A percentile compares a stretch with the other conserved stretches of the same genome.
Evolutionary conservation across 92 coral and sea anemone species (phyloP).

Genomic region (Micromussa lordhowensis): DNA sequence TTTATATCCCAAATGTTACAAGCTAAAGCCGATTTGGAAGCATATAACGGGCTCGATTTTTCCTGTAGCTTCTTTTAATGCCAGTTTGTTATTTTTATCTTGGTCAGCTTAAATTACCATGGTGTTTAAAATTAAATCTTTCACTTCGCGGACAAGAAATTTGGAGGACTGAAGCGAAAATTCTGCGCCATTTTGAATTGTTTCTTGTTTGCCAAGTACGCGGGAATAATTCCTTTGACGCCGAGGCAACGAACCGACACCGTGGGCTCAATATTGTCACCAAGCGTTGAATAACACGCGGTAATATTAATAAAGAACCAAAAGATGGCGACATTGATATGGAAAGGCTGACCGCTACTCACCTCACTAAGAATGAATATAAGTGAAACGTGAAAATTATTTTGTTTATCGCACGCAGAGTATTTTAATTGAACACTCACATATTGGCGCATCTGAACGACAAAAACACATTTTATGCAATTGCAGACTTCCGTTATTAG

Average conservation of each 20-base stretch:
- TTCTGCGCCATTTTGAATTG: conserved; percentile 33
- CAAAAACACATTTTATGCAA: not conserved
- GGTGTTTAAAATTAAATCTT: not conserved
- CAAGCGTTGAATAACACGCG: not conserved
- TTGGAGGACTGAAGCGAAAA: not conserved
- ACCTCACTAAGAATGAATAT: not conserved
- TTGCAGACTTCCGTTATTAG: not conserved
- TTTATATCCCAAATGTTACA: not conserved
- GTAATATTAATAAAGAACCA: not conserved
- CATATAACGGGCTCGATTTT: not conserved
- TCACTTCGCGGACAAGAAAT: not conserved
- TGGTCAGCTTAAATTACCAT: not conserved
- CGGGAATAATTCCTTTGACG: conserved; percentile 37
- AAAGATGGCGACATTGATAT: not conserved
- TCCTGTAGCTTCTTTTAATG: not conserved
- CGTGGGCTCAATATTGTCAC: conserved; percentile 35
- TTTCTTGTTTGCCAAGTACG: conserved; percentile 9
- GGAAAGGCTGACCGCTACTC: not conserved
- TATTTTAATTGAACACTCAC: not conserved
- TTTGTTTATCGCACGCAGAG: not conserved
- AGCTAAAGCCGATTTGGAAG: not conserved
- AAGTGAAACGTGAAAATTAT: not conserved
- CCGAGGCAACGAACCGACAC: conserved; percentile 50
- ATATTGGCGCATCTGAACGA: not conserved
- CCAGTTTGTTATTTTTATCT: not conserved